These are phyloP conservation scores for Dinocampus coccinellae DNA, from an alignment of 2,888 invertebrate species.

Conservation along the genomic window DNA sequence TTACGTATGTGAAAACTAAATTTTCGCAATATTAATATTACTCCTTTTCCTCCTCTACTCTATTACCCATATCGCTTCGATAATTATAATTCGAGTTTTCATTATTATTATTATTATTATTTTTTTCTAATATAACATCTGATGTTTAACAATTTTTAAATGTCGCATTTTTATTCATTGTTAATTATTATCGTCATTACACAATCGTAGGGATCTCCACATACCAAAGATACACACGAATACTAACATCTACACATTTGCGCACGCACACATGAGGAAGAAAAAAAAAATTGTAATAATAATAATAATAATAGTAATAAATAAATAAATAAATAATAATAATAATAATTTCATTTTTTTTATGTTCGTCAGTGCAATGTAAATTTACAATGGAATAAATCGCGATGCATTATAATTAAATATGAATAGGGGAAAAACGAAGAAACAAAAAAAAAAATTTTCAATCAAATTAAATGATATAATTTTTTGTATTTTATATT, in stretches of 20 bases:
- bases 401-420: neutral
- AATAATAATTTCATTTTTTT: no score
- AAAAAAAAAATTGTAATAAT: constrained; percentile 17
- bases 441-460: neutral
- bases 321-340: no score
- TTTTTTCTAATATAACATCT: constrained; percentile 33
- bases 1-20: no score
- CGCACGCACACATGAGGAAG: constrained; percentile 32
- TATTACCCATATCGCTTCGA: no score
- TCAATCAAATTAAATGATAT: neutral
- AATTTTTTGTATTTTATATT: constrained; percentile 1
- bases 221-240: constrained; percentile 60
- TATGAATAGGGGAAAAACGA: neutral
- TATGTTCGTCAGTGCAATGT: neutral
- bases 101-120: no score
- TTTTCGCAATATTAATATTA: no score
- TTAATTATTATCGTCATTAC: constrained; percentile 41
- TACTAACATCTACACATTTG: constrained; percentile 42
- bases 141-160: constrained; percentile 42
- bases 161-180: constrained; percentile 38
- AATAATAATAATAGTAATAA: no score
- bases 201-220: constrained; percentile 60
- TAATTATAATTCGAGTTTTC: no score
- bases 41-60: no score
- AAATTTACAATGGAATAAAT: neutral